These are phyloP conservation scores for Novumbra hubbsi DNA, from an alignment of 2,797 vertebrate genomes.

Conservation along the genomic window DNA sequence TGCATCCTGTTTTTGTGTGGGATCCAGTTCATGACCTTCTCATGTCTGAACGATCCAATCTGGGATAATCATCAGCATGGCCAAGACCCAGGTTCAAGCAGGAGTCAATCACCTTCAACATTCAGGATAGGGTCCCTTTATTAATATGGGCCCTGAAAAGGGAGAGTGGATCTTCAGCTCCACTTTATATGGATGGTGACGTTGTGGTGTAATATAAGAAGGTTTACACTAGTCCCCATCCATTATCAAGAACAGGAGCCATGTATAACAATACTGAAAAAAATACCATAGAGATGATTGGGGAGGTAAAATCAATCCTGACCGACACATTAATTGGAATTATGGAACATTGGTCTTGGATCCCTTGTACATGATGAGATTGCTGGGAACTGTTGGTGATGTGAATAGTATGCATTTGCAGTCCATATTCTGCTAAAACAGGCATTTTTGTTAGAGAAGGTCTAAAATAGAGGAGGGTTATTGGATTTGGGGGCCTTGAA, in stretches of 20 bases:
- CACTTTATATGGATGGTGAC: neutral
- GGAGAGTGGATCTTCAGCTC: neutral
- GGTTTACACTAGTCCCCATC: neutral
- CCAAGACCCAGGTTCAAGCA: constrained; percentile 4
- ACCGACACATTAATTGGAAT: neutral
- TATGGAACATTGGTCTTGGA: neutral
- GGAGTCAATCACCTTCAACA: neutral
- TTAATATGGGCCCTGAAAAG: neutral
- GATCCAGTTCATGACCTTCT: constrained; percentile 4
- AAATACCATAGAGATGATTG: neutral
- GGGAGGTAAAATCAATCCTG: neutral
- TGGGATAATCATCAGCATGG: constrained; percentile 23
- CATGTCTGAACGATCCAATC: constrained; percentile 14
- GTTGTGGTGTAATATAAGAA: neutral
- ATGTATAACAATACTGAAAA: neutral
- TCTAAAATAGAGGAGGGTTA: constrained; percentile 8
- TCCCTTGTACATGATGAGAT: no score
- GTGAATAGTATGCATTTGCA: neutral
- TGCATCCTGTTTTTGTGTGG: constrained; percentile 38
- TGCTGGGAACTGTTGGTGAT: no score
- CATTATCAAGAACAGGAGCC: neutral
- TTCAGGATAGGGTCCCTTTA: neutral
- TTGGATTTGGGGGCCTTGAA: constrained; percentile 21
- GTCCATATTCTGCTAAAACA: neutral
- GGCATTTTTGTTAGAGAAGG: constrained; percentile 11